phyloP scores from a whole-genome alignment of 2,888 invertebrate species.

The Trichogramma dendrolimi region DNA sequence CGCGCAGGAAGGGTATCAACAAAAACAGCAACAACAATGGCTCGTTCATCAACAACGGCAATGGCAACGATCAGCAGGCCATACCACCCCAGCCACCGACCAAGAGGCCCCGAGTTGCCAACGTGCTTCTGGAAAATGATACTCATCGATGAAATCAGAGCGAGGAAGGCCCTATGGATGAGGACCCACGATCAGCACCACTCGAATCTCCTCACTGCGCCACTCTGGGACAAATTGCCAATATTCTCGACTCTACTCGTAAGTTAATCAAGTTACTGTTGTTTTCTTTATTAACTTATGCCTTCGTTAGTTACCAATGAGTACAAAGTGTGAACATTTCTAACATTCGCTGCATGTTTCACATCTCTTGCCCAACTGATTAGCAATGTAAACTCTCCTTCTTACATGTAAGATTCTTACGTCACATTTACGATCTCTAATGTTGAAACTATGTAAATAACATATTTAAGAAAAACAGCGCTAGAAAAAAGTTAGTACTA shows the following conservation, averaged over 20 bases:
- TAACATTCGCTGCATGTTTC: too few relatives aligned
- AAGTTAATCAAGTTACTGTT: conserved; percentile 7
- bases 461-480: too few relatives aligned
- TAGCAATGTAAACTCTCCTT: too few relatives aligned
- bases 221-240: conserved; percentile 26
- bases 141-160: conserved; percentile 27
- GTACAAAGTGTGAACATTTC: too few relatives aligned
- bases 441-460: too few relatives aligned
- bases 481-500: too few relatives aligned
- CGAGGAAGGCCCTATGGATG: conserved; percentile 25
- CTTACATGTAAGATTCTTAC: too few relatives aligned
- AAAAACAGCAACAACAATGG: not conserved
- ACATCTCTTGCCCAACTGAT: too few relatives aligned
- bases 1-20: conserved; percentile 6
- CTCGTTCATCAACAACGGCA: not conserved
- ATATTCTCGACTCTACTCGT: conserved; percentile 23
- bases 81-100: not conserved
- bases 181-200: conserved; percentile 28
- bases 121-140: conserved; percentile 26
- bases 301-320: too few relatives aligned
- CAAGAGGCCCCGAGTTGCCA: conserved; percentile 23
- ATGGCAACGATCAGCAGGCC: not conserved
- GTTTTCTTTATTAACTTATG: not conserved
- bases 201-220: conserved; percentile 12
- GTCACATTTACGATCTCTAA: too few relatives aligned